Base-by-base conservation (phyloP, 2,797 vertebrate genomes). In the Sternotherus odoratus region DNA sequence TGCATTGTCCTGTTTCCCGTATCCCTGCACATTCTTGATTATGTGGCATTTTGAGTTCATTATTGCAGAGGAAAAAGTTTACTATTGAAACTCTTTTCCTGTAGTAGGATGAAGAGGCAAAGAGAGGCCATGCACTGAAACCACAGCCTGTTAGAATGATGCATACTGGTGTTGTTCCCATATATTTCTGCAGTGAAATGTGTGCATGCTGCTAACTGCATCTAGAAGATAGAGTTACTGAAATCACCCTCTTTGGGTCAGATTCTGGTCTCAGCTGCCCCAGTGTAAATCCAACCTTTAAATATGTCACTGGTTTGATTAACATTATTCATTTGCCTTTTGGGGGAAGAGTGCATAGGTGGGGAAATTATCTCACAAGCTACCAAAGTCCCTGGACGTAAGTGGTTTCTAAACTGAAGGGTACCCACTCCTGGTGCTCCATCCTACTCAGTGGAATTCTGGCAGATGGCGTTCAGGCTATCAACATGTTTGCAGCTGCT, bases 401-500 rank as follows among this genome's bases (percentile, higher is more conserved):
- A 74, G 26, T 30, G 53, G 80, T 74, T 77, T 28, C 77, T 49
- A 39, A 60, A 33, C 36, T 19, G 56, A 49, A 75, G 77, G 53
- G 49, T 28, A 16, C 56, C 17, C 21, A 36, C 39, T 16, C 8
- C 24, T 12, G 26, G 28, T 23, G 23, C 66, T 49, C 69, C 56
- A 28, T 48, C 83, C 66, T 80, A 49, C 24, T 19, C 36, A 49
- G 49, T 85, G 86, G 86, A 88, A 39, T 19, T 4, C 24, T 49
- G 86, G 86, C 90, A 92, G 69, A 80, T 81, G 77, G 90, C 43
- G 66, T n/a, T 23, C 50, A 66, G 36, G 49, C 86, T 92, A 87
- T 92, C 66, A 17, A 77, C 86, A 26, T 39, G 39, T 56, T 72
- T 88, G 57, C 86, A 92, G 82, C 86, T 92, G 90, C 86, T 72